These are phyloP conservation scores for Gallinago nigripennis DNA, from an alignment of 2,797 vertebrate species.

Conservation along the genomic window DNA sequence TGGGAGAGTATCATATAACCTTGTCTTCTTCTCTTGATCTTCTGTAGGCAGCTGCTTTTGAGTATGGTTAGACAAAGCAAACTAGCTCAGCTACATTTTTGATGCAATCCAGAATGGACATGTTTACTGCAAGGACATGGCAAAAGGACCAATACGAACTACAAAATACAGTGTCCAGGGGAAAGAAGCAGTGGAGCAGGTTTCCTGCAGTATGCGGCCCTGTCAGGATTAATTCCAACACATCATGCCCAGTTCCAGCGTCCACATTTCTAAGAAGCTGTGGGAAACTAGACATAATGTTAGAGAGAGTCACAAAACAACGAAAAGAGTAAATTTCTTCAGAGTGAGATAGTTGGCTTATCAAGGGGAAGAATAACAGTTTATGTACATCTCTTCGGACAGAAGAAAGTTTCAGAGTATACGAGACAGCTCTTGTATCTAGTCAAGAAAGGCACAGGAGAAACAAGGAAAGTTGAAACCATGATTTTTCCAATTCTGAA, in stretches of 20 bases:
- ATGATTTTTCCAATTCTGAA: neutral
- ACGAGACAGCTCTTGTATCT: neutral
- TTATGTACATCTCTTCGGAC: neutral
- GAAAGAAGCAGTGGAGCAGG: neutral
- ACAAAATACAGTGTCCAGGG: neutral
- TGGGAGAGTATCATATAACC: neutral
- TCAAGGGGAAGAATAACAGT: neutral
- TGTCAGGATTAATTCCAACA: neutral
- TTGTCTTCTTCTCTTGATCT: neutral
- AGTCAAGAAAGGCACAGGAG: neutral
- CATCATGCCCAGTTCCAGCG: fast-evolving
- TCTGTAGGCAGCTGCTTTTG: neutral
- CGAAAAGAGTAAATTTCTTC: neutral
- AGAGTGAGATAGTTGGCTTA: neutral
- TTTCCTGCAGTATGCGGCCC: neutral
- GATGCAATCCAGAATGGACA: neutral
- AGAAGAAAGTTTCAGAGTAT: neutral
- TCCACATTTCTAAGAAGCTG: neutral
- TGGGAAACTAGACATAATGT: neutral
- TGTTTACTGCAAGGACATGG: neutral
- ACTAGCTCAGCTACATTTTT: neutral
- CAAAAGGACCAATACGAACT: neutral
- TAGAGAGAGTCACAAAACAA: neutral
- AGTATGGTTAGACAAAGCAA: neutral
- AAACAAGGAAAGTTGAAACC: neutral